Evolutionary conservation across 2,113 vertebrate species (phyloP).

Genomic region (Hippocampus mohnikei): DNA sequence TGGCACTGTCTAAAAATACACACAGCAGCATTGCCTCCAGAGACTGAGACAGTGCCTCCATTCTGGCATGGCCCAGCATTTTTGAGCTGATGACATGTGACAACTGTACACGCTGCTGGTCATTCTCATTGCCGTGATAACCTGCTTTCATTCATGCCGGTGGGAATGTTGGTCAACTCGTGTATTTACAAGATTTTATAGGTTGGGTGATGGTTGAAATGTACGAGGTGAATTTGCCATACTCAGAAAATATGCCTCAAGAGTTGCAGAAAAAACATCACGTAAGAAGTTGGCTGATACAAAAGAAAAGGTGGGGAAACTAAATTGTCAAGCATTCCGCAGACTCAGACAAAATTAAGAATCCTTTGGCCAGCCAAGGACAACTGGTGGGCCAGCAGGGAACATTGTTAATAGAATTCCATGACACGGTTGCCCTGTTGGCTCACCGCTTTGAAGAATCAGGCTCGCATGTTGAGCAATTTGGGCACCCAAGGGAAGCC

Average conservation of each 20-base stretch:
- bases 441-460: too few species aligned
- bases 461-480: too few species aligned
- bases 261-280: background rate
- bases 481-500: too few species aligned
- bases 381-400: too few species aligned
- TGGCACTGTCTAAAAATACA: conserved; percentile 63
- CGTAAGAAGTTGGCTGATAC: background rate
- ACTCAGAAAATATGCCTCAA: background rate
- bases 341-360: too few species aligned
- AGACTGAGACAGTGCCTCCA: conserved; percentile 34
- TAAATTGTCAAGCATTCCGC: too few species aligned
- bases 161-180: conserved; percentile 6
- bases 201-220: conserved; percentile 1
- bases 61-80: conserved; percentile 40
- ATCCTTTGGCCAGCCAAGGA: too few species aligned
- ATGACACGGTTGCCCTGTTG: too few species aligned
- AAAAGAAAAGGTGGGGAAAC: background rate
- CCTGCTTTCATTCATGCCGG: conserved; percentile 43
- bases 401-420: too few species aligned
- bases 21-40: conserved; percentile 44
- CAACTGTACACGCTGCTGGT: conserved; percentile 61
- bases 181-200: conserved; percentile 3
- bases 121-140: conserved; percentile 50
- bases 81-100: conserved; percentile 61
- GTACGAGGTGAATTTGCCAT: background rate